phyloP scores from a whole-genome alignment of 2,797 vertebrate species.

The Mormyrus hasselquistii region DNA sequence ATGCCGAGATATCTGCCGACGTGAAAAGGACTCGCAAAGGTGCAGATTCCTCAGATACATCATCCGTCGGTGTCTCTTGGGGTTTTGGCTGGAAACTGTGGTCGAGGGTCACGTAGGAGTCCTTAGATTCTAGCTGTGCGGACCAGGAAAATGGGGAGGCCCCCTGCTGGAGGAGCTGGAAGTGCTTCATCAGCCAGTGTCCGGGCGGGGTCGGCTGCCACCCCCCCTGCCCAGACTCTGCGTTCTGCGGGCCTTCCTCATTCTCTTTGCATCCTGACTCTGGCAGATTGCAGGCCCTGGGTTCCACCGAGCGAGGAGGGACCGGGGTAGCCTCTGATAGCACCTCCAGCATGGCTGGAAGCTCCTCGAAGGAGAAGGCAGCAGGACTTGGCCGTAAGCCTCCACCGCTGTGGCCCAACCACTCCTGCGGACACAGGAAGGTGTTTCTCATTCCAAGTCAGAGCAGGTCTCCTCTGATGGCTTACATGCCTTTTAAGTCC shows the following conservation, averaged over 20 bases:
- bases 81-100: constrained; percentile 30
- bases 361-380: constrained; percentile 59
- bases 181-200: constrained; percentile 56
- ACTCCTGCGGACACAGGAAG: constrained; percentile 58
- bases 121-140: constrained; percentile 60
- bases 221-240: constrained; percentile 25
- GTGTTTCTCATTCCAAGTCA: neutral
- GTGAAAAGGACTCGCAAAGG: constrained; percentile 56
- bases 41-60: constrained; percentile 48
- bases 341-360: constrained; percentile 64
- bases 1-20: constrained; percentile 44
- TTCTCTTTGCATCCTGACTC: constrained; percentile 25
- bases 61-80: constrained; percentile 34
- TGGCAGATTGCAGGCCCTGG: constrained; percentile 31
- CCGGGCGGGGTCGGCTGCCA: constrained; percentile 38
- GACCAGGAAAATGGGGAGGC: constrained; percentile 41
- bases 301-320: constrained; percentile 38
- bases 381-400: constrained; percentile 59
- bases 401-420: constrained; percentile 68
- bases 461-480: neutral
- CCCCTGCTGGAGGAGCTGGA: constrained; percentile 50
- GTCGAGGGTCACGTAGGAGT: constrained; percentile 65
- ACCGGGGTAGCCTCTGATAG: constrained; percentile 64
- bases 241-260: neutral
- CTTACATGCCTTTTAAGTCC: neutral